Base-by-base conservation (phyloP, 1,140 invertebrate species). In the Bathynomus jamesi region DNA sequence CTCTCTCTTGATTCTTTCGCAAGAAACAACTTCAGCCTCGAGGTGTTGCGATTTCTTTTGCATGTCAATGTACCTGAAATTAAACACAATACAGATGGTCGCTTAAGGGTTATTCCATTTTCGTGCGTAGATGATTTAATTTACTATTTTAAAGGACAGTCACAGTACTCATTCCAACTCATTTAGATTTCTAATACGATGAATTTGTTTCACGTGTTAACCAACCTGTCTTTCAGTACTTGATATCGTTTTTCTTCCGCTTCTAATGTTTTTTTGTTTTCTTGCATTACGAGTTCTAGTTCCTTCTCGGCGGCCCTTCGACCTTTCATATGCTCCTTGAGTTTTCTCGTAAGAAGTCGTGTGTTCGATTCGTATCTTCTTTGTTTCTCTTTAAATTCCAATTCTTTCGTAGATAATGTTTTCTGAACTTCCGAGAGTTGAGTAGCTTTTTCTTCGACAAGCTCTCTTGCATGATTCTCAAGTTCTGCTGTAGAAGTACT, bases 241-340 rank as follows among this genome's bases (percentile, higher is more conserved):
- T 10, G 17, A 46, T 32, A 73, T 46, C 5, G 60, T 32, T 69
- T 60, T 67, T 53, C 65, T 46, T 67, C 62, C n/a, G 21, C 17
- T 32, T 70, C 27, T 24, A 71, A 40, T 29, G 11, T 4, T 8
- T 65, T 21, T 17, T 29, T 61, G 10, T 66, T 25, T 11, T 32
- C 28, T 69, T 65, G 7, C 24, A 13, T 17, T 25, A 81, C 63
- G 24, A 79, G 13, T 65, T 80, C 78, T n/a, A 81, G 28, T 65
- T 82, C 80, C 3, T 75, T 74, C 74, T 83, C 81, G 70, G 78
- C 79, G 17, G 71, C 76, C 53, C 78, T 78, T 70, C 81, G 80
- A 29, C 78, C 78, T 10, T 78, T 72, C 70, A 76, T 74, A 24
- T 68, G 66, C 61, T 82, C 78, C 25, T 79, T 78, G 25, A 82